Base-by-base conservation (phyloP, 2,797 vertebrate species). In the Urophycis tenuis region DNA sequence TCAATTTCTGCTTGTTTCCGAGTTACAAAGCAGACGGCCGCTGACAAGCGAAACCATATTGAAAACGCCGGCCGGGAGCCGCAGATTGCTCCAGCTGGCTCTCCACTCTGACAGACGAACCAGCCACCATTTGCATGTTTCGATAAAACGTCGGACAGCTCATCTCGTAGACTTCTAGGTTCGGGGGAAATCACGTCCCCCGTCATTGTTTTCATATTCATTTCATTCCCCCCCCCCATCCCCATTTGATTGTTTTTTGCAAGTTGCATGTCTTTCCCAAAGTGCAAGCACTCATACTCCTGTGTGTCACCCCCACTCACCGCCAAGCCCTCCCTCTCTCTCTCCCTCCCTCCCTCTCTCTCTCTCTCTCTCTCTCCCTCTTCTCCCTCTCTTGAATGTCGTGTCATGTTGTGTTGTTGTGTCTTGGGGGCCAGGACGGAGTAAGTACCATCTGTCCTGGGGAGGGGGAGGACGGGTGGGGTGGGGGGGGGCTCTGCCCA, bases 381-480 rank as follows among this genome's bases (percentile, higher is more conserved):
- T 36, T 9, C 9, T 11, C 11, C 36, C 9, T 11, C 87, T n/a
- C n/a, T n/a, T 92, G 77, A 82, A 87, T 91, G 90, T 93, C 80
- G 83, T 91, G 81, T 90, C 89, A 87, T 91, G 81, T 90, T 89
- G 83, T 90, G 89, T 91, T 91, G 81, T 90, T 89, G 83, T 90
- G 89, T 91, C 87, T 33, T 91, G 81, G 87, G 87, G 88, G 90
- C 95, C 96, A 98, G 96, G 93, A 94, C 90, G 93, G 93, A 93
- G 97, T 97, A 97, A 97, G 97, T 98, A 97, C 88, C 88, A 79
- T 83, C 93, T 86, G 85, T 85, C 74, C 81, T 83, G 81, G n/a
- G 60, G 25, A 14, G 3, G n/a, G 10, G 60, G 53, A n/a, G n/a
- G n/a, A n/a, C n/a, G n/a, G n/a, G n/a, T n/a, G n/a, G n/a, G n/a